A percentile compares a stretch with the other conserved stretches of the same genome.
These are phyloP conservation scores for Melanocharis versteri DNA, from an alignment of 2,113 vertebrate species.

Conservation along the genomic window DNA sequence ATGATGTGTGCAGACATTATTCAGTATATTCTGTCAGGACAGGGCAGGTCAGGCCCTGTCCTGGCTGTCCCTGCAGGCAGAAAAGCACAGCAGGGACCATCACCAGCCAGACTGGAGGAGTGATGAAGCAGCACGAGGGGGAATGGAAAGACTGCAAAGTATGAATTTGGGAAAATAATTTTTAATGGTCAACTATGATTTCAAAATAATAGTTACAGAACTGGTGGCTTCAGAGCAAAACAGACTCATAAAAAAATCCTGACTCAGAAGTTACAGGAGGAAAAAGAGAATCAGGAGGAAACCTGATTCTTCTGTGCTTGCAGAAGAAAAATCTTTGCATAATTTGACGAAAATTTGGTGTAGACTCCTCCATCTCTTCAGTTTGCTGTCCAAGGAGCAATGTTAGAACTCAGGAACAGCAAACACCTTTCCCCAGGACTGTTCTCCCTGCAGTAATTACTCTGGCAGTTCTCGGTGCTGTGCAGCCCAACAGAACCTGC, in stretches of 20 bases:
- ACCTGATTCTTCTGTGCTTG: background rate
- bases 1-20: background rate
- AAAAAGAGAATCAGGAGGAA: background rate
- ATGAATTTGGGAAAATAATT: background rate
- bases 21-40: background rate
- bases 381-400: background rate
- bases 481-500: background rate
- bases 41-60: background rate
- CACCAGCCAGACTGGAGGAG: background rate
- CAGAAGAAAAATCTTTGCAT: background rate
- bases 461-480: background rate
- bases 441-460: background rate
- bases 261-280: background rate
- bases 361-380: background rate
- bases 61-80: background rate
- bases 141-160: background rate
- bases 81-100: background rate
- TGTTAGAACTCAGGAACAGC: background rate
- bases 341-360: background rate
- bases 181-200: background rate
- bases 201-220: background rate
- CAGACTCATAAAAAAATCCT: background rate
- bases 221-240: background rate
- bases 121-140: background rate
- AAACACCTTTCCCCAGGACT: background rate